Evolutionary conservation across 2,113 vertebrate genomes (phyloP), one percentile per base, ranked within the genome.

Genomic region (Scopus umbretta): DNA sequence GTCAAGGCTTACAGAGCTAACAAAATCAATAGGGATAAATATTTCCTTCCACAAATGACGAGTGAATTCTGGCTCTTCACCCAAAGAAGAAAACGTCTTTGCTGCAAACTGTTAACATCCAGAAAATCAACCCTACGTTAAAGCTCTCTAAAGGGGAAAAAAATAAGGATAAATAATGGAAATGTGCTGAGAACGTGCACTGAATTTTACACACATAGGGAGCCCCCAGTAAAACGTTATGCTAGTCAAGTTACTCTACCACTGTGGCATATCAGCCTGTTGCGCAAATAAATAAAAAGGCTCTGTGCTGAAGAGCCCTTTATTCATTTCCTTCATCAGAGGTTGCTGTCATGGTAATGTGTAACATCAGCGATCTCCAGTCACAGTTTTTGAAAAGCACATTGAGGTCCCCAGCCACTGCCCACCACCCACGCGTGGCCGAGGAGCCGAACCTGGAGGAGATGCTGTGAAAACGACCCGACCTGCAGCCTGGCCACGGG

Each of bases 11-110:
- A 62, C 84, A 38, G 62, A 91, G 79, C 91, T 90, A 96, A 80
- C 89, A 95, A 95, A 97, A 96, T 97, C 96, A 94, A 97, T 97
- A 97, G 29, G 67, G 84, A 23, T 47, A 91, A 76, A 42, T 86
- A 66, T 73, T 91, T 95, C 71, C 53, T 95, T 88, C 66, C 49
- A 67, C 55, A 80, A 86, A 12, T 88, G 80, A 88, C n/a, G 50
- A 89, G 21, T 12, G 71, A 96, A 88, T 85, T 80, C 84, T 92
- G 45, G 11, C 59, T 73, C 50, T 87, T 87, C 49, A 80, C 40
- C 53, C 47, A 42, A 65, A 30, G 36, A 86, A 86, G 43, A 62
- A 82, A 87, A 80, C 0, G 1, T 19, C 49, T 75, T 78, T 91
- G 73, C 61, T 80, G 58, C 42, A 75, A 90, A 91, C 49, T 27